phyloP scores from a whole-genome alignment of 2,888 invertebrate genomes.

The Latrodectus hesperus region DNA sequence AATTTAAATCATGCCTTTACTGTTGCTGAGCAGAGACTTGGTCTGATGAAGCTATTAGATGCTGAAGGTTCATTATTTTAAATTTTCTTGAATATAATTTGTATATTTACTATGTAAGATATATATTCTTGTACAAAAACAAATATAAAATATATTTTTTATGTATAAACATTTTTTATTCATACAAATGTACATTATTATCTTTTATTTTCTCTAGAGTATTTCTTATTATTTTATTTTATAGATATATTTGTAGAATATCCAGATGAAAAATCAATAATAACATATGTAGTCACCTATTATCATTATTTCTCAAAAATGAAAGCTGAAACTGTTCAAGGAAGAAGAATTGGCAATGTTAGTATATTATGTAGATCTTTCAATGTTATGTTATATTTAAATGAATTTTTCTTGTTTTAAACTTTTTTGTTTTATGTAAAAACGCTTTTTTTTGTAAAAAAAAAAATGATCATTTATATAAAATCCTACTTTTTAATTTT shows the following conservation, averaged over 20 bases:
- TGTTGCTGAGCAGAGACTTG: constrained; percentile 97
- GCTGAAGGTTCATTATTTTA: constrained; percentile 83
- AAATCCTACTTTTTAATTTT: not conserved
- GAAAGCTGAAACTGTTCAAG: constrained; percentile 99
- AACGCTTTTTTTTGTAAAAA: not conserved
- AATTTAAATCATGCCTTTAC: constrained; percentile 99
- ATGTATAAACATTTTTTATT: not conserved
- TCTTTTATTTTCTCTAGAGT: not conserved
- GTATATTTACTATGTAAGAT: too few species aligned
- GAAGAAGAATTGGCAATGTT: constrained; percentile 96
- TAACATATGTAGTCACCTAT: constrained; percentile 99
- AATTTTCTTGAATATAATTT: constrained; percentile 10
- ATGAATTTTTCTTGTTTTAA: not conserved
- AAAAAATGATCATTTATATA: not conserved
- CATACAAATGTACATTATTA: not conserved
- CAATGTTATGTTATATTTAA: too few species aligned
- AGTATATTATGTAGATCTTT: constrained; percentile 2
- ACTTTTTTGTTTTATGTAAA: not conserved
- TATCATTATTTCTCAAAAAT: constrained; percentile 99
- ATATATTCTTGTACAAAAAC: too few species aligned
- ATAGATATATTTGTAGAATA: constrained; percentile 97
- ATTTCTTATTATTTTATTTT: not conserved
- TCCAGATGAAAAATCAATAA: constrained; percentile 99
- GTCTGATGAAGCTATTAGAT: constrained; percentile 95
- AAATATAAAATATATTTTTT: not conserved